A percentile compares a stretch with the other conserved stretches of the same genome.
These are phyloP conservation scores for Mormyrops attenuatus DNA, from an alignment of 2,797 vertebrate genomes.

Conservation along the genomic window DNA sequence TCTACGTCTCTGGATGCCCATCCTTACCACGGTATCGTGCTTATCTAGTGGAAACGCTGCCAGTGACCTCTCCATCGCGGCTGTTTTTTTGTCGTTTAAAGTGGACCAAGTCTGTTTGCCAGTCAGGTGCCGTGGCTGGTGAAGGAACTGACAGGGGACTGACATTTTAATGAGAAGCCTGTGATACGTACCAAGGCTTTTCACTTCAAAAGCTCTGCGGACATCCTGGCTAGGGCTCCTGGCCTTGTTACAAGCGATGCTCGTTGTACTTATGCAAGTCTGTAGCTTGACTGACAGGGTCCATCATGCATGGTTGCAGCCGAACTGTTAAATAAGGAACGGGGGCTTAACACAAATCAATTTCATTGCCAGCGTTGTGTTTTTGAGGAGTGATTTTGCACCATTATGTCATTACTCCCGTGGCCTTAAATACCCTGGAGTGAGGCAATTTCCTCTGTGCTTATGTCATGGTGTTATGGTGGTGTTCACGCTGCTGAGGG, in stretches of 20 bases:
- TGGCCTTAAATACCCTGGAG: constrained; percentile 35
- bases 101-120: constrained; percentile 18
- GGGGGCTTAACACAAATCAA: neutral
- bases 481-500: neutral
- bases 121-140: constrained; percentile 23
- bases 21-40: neutral
- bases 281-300: neutral
- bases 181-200: constrained; percentile 25
- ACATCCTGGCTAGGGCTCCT: neutral
- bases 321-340: neutral
- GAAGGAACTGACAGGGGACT: constrained; percentile 16
- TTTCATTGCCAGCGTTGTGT: neutral
- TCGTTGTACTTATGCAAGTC: constrained; percentile 4
- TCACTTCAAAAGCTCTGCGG: constrained; percentile 22
- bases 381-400: constrained; percentile 23
- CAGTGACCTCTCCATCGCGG: neutral
- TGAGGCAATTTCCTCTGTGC: constrained; percentile 46
- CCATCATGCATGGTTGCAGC: neutral
- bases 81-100: constrained; percentile 13
- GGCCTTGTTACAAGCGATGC: neutral
- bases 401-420: constrained; percentile 41
- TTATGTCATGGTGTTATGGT: constrained; percentile 46
- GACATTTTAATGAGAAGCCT: constrained; percentile 25
- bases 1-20: neutral
- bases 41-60: neutral